Evolutionary conservation across 2,888 invertebrate genomes (phyloP).

Genomic region (Dasysyrphus albostriatus): DNA sequence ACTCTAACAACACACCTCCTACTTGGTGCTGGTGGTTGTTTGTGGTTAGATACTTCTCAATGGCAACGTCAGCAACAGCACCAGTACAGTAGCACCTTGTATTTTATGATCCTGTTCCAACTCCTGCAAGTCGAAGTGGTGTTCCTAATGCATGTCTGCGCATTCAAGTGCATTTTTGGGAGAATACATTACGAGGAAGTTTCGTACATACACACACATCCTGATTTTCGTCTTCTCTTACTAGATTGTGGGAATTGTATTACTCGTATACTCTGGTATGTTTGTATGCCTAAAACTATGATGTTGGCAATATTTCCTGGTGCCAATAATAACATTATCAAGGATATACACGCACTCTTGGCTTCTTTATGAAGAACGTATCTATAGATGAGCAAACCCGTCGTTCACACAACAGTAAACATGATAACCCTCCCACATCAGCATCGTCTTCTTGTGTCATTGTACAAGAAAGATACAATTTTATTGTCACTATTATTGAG

Average conservation of each 20-base stretch:
- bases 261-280: background rate
- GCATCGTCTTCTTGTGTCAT: conserved; percentile 29
- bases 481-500: conserved; percentile 65
- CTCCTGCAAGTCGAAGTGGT: conserved; percentile 11
- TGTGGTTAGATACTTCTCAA: background rate
- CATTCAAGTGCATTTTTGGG: conserved; percentile 31
- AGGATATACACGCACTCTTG: conserved; percentile 42
- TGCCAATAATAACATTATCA: conserved; percentile 52
- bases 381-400: conserved; percentile 11
- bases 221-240: background rate
- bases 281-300: background rate
- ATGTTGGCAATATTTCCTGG: conserved; percentile 45
- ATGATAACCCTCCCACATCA: conserved; percentile 8
- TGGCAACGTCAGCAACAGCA: too few species aligned
- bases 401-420: conserved; percentile 54
- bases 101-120: background rate
- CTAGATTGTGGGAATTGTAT: background rate
- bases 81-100: background rate
- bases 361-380: conserved; percentile 6
- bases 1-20: background rate
- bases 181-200: background rate
- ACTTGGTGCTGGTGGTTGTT: background rate
- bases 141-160: conserved; percentile 26
- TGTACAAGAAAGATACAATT: conserved; percentile 47
- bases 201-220: background rate